Evolutionary conservation across 2,113 vertebrate species (phyloP).

Genomic region (Neolamprologus sp.): DNA sequence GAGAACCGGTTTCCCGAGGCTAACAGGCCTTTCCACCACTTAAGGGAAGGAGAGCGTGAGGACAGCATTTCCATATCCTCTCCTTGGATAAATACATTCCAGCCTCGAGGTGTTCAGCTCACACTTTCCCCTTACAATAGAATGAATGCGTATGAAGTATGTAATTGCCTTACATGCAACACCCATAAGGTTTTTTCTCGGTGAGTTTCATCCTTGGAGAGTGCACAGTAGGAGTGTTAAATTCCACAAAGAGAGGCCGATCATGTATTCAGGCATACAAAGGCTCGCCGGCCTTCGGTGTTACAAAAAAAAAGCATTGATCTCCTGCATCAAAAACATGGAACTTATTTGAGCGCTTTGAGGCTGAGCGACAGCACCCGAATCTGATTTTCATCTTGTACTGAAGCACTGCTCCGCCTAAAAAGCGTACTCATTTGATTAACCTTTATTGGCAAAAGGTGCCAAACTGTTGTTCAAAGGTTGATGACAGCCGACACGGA

Average conservation of each 20-base stretch:
- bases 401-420: background rate
- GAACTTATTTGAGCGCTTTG: background rate
- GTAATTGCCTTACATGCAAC: slow-evolving; percentile 53
- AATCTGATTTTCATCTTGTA: slow-evolving; percentile 1
- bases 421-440: slow-evolving; percentile 2
- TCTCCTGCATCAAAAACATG: slow-evolving; percentile 33
- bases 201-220: slow-evolving; percentile 29
- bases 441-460: background rate
- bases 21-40: slow-evolving; percentile 23
- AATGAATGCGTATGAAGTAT: slow-evolving; percentile 40
- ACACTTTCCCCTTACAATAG: background rate
- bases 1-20: slow-evolving; percentile 15
- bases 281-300: background rate
- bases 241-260: slow-evolving; percentile 9
- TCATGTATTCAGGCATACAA: background rate
- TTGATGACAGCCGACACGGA: background rate
- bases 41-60: slow-evolving; percentile 8
- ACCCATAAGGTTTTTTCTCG: slow-evolving; percentile 6
- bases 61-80: slow-evolving; percentile 32
- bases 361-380: background rate
- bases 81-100: slow-evolving; percentile 30
- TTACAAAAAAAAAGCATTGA: background rate
- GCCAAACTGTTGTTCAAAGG: background rate
- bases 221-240: slow-evolving; percentile 7
- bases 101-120: slow-evolving; percentile 35